These are phyloP conservation scores for Nettapus auritus DNA, from an alignment of 2,113 vertebrate genomes.

Conservation along the genomic window DNA sequence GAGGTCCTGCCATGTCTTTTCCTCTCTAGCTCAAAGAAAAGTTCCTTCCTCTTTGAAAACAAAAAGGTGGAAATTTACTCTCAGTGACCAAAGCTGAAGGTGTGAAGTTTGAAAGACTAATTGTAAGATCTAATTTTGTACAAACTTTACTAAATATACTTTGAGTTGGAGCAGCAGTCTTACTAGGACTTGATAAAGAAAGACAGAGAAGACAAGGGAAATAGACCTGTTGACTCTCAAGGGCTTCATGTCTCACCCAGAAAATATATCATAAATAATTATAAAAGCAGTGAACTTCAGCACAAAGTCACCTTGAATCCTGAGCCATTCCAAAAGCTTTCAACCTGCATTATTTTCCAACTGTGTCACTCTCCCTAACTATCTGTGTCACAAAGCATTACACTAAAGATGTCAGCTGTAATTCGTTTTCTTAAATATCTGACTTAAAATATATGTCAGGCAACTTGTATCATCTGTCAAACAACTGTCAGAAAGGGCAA, in stretches of 20 bases:
- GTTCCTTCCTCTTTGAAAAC: neutral
- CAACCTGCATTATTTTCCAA: constrained; percentile 40
- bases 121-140: neutral
- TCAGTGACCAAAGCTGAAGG: neutral
- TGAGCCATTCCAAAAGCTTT: neutral
- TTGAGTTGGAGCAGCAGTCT: constrained; percentile 5
- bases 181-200: neutral
- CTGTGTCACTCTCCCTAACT: constrained; percentile 54
- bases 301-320: constrained; percentile 58
- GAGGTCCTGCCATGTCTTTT: neutral
- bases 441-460: constrained; percentile 59
- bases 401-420: constrained; percentile 40
- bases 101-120: neutral
- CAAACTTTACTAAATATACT: neutral
- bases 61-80: neutral
- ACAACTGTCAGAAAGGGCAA: constrained; percentile 51
- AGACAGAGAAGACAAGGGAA: neutral
- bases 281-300: constrained; percentile 4
- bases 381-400: constrained; percentile 59
- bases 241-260: neutral
- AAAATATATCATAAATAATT: constrained; percentile 24
- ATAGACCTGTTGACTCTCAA: constrained; percentile 14
- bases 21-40: neutral
- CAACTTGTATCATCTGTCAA: constrained; percentile 64
- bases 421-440: constrained; percentile 67